These are phyloP conservation scores for Podotricha telesiphe DNA, from an alignment of 2,888 invertebrate genomes.

Conservation along the genomic window DNA sequence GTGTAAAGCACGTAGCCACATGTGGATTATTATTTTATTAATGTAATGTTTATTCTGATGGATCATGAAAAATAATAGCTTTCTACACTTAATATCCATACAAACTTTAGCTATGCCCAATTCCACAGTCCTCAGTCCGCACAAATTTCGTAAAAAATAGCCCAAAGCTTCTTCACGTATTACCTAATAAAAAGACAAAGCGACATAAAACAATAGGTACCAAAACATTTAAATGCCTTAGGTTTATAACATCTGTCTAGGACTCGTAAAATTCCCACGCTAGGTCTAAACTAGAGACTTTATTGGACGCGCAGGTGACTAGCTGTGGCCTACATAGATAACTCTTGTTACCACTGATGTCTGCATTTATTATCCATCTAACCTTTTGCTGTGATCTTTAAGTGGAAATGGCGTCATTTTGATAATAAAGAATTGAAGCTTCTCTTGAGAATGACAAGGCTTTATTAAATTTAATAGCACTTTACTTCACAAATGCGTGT, in stretches of 20 bases:
- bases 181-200: not conserved
- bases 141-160: no score
- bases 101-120: no score
- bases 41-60: no score
- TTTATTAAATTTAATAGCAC: slow-evolving; percentile 1
- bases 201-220: not conserved
- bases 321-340: slow-evolving; percentile 43
- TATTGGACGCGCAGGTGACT: slow-evolving; percentile 42
- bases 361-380: slow-evolving; percentile 35
- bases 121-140: no score
- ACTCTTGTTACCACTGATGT: slow-evolving; percentile 31
- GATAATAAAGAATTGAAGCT: not conserved
- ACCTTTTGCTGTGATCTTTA: slow-evolving; percentile 31
- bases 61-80: no score
- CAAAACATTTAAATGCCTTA: not conserved
- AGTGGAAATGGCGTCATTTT: slow-evolving; percentile 1
- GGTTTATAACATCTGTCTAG: slow-evolving; percentile 1
- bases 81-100: no score
- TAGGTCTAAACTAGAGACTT: slow-evolving; percentile 39
- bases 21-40: no score
- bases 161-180: not conserved
- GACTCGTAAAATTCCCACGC: slow-evolving; percentile 56
- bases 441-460: slow-evolving; percentile 1
- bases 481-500: not conserved
- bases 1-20: no score